Evolutionary conservation across 1,140 invertebrate genomes (phyloP).

Genomic region (Onthophagus taurus): DNA sequence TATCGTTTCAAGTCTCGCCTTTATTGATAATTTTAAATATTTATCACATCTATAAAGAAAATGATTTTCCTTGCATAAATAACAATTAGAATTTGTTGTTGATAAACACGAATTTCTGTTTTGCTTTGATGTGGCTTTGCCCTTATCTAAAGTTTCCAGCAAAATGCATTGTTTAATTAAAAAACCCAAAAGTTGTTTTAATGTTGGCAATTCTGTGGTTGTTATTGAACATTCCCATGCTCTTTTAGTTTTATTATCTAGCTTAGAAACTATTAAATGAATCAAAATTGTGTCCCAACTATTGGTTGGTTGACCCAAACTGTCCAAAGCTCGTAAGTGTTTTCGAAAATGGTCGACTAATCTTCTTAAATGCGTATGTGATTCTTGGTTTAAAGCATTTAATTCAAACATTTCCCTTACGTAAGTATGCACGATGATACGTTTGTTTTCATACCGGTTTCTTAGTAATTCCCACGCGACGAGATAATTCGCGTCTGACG

Average conservation of each 20-base stretch:
- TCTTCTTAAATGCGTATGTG: constrained; percentile 6
- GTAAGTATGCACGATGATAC: constrained; percentile 3
- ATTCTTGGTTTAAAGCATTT: constrained; percentile 6
- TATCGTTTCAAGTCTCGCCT: background rate
- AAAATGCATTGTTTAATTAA: constrained; percentile 1
- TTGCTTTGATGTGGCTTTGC: background rate
- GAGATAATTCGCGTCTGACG: constrained; percentile 15
- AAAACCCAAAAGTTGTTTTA: background rate
- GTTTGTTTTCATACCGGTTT: constrained; percentile 13
- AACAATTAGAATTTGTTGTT: background rate
- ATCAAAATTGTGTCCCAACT: constrained; percentile 1
- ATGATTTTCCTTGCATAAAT: background rate
- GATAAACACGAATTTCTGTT: background rate
- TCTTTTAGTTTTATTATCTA: constrained; percentile 1
- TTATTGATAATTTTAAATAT: constrained; percentile 1
- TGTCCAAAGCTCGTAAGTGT: background rate
- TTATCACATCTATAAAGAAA: background rate
- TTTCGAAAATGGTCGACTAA: constrained; percentile 2
- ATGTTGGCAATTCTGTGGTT: background rate
- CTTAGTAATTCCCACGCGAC: constrained; percentile 13
- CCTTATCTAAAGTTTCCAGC: constrained; percentile 3
- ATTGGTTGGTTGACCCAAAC: constrained; percentile 1
- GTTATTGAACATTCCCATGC: background rate
- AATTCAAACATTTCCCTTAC: constrained; percentile 7
- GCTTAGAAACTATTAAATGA: background rate